These are phyloP conservation scores for Melinopterus prodromus DNA, from an alignment of 2,888 invertebrate genomes.

Conservation along the genomic window DNA sequence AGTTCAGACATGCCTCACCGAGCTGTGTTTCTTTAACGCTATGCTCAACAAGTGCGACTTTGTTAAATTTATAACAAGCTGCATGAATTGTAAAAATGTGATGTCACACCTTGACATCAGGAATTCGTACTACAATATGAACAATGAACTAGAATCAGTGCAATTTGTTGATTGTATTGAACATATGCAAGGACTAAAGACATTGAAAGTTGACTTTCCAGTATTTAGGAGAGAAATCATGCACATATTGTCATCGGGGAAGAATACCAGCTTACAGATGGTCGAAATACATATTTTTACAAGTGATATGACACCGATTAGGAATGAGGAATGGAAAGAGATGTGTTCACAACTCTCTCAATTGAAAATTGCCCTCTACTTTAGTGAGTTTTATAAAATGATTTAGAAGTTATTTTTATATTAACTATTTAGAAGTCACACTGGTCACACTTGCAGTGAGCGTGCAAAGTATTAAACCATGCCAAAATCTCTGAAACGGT, in stretches of 20 bases:
- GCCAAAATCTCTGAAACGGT: too few species aligned
- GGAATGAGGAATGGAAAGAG: slow-evolving; percentile 59
- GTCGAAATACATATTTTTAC: slow-evolving; percentile 60
- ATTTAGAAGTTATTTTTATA: background rate
- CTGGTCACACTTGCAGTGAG: too few species aligned
- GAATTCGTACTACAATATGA: slow-evolving; percentile 61
- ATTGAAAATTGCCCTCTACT: slow-evolving; percentile 56
- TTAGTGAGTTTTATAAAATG: slow-evolving; percentile 43
- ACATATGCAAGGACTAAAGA: slow-evolving; percentile 55
- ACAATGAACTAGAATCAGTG: slow-evolving; percentile 48
- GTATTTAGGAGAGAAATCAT: slow-evolving; percentile 59
- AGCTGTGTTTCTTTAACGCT: slow-evolving; percentile 59
- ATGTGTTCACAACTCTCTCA: slow-evolving; percentile 57
- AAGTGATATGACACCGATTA: slow-evolving; percentile 58
- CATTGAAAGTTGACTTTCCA: slow-evolving; percentile 61
- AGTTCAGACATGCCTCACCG: slow-evolving; percentile 58
- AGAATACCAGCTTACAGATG: slow-evolving; percentile 53
- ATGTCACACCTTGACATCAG: slow-evolving; percentile 59
- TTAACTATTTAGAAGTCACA: too few species aligned
- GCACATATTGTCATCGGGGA: slow-evolving; percentile 57
- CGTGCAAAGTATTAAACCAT: too few species aligned
- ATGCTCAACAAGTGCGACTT: slow-evolving; percentile 60
- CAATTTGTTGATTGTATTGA: slow-evolving; percentile 53
- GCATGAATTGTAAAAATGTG: slow-evolving; percentile 53
- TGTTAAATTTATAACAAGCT: slow-evolving; percentile 58